Conservation (phyloP, 2,113 vertebrate species). For the Nycticebus coucang region DNA sequence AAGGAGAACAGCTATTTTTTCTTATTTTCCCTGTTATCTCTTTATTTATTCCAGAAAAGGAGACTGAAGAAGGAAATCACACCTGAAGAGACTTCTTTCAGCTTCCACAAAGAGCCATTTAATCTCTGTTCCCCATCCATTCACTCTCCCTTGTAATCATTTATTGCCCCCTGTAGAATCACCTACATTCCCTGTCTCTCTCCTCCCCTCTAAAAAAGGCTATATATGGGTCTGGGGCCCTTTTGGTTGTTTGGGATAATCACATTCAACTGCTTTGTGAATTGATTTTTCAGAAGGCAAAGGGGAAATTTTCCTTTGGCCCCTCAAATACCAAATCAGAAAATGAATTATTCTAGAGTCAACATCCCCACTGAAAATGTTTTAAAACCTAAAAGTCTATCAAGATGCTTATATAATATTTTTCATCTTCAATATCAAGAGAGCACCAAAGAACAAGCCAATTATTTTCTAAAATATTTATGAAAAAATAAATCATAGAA, state of each 20-base stretch:
- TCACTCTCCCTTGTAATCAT: not conserved
- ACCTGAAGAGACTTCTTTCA: not conserved
- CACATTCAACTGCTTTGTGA: not conserved
- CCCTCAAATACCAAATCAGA: not conserved
- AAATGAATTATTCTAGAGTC: slow-evolving; percentile 24
- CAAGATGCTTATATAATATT: slow-evolving; percentile 61
- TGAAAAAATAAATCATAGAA: slow-evolving; percentile 73
- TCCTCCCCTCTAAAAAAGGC: not conserved
- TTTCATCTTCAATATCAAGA: slow-evolving; percentile 63
- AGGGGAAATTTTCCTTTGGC: not conserved
- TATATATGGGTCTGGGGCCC: not conserved
- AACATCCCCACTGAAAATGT: slow-evolving; percentile 18
- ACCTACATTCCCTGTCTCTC: not conserved
- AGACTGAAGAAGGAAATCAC: not conserved
- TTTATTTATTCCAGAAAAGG: not conserved
- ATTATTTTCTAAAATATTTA: slow-evolving; percentile 72
- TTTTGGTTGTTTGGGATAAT: not conserved
- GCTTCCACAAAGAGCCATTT: not conserved
- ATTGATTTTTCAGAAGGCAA: not conserved
- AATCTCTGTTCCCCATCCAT: not conserved
- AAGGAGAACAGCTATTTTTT: not conserved
- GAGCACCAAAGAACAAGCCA: slow-evolving; percentile 62
- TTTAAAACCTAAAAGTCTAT: slow-evolving; percentile 62
- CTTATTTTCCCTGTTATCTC: not conserved
- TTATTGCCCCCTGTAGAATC: not conserved